These are phyloP conservation scores for Myotis myotis DNA, from an alignment of 2,797 vertebrate species.

Conservation along the genomic window DNA sequence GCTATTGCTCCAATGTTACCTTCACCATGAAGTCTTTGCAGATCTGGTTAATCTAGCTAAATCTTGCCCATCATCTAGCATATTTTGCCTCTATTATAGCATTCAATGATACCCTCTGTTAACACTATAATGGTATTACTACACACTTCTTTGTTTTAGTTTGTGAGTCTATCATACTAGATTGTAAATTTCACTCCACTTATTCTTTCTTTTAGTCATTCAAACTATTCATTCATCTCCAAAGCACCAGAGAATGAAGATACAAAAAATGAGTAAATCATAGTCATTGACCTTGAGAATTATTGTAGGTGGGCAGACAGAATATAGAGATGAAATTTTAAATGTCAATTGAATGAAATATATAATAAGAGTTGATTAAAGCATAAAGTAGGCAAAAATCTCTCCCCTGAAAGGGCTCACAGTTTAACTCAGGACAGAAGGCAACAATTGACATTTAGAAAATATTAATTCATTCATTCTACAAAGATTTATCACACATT, in stretches of 20 bases:
- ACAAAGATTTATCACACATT: not conserved
- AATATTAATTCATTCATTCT: slow-evolving; percentile 12
- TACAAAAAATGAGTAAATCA: not conserved
- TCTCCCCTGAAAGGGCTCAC: not conserved
- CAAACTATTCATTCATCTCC: not conserved
- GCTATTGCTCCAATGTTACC: not conserved
- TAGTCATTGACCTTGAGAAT: not conserved
- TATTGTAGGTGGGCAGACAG: not conserved
- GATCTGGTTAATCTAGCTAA: not conserved
- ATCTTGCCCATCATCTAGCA: not conserved
- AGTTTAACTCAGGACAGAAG: slow-evolving; percentile 19
- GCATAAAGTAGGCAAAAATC: not conserved
- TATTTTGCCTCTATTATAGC: not conserved
- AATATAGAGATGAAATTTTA: not conserved
- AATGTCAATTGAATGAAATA: slow-evolving; percentile 5
- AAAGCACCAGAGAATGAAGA: not conserved
- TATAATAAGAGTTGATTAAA: not conserved
- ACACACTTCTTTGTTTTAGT: not conserved
- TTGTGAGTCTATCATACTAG: not conserved
- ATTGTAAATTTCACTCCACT: not conserved
- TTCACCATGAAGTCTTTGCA: not conserved
- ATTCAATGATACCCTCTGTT: not conserved
- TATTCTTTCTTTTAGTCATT: slow-evolving; percentile 5
- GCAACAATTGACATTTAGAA: not conserved
- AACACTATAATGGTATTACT: not conserved